These are phyloP conservation scores for Zaprionus obscuricornis DNA, from an alignment of 2,888 invertebrate genomes.

Conservation along the genomic window DNA sequence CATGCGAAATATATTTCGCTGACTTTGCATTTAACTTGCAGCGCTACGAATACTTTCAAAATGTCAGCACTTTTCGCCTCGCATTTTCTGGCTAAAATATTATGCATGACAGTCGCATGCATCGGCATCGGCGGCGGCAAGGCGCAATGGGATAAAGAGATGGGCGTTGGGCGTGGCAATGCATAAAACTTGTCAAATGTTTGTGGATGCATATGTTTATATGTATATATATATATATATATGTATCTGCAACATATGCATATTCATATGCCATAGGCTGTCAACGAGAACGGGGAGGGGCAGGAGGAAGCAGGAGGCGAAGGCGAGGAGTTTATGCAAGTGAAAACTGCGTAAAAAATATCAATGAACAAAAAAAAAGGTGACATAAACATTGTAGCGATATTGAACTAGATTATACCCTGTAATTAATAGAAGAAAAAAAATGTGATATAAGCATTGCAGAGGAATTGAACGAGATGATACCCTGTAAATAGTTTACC, in stretches of 20 bases:
- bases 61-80: constrained; percentile 70
- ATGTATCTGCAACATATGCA: constrained; percentile 34
- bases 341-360: too few species aligned
- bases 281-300: background rate
- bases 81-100: constrained; percentile 56
- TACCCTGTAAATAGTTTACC: too few species aligned
- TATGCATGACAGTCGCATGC: background rate
- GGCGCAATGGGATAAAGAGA: too few species aligned
- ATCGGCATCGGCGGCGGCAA: background rate
- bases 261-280: constrained; percentile 62
- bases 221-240: constrained; percentile 40
- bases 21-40: constrained; percentile 69
- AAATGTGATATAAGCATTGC: too few species aligned
- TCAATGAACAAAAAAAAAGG: too few species aligned
- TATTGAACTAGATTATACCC: too few species aligned
- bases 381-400: too few species aligned
- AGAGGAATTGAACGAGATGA: too few species aligned
- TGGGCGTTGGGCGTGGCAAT: background rate
- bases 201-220: too few species aligned
- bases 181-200: constrained; percentile 59
- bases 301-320: constrained; percentile 1
- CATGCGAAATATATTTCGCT: constrained; percentile 59
- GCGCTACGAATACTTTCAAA: too few species aligned
- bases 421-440: too few species aligned
- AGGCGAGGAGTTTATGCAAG: too few species aligned